Percentiles rank a stretch among this genome's conserved stretches.
Conservation (phyloP, 1,140 invertebrate genomes). For the Ylistrum balloti region DNA sequence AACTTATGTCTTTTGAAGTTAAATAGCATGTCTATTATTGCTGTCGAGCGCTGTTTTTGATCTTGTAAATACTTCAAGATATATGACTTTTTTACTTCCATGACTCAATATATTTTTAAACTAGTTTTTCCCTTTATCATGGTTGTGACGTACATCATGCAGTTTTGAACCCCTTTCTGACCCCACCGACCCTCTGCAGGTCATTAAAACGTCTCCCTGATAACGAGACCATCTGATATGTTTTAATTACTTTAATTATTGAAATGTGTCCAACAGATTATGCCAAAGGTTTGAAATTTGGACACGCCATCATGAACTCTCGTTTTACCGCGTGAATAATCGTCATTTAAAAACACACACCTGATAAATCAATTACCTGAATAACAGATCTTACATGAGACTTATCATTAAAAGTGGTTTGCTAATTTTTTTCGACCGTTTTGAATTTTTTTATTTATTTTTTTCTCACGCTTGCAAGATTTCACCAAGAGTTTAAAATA, state of each 20-base stretch:
- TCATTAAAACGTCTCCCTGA: background rate
- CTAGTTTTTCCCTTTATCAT: background rate
- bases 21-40: background rate
- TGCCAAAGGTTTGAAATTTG: background rate
- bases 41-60: background rate
- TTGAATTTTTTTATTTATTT: too few species aligned
- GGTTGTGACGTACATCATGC: background rate
- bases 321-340: background rate
- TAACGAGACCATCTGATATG: background rate
- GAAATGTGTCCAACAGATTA: background rate
- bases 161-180: background rate
- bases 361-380: background rate
- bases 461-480: too few species aligned
- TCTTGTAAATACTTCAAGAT: background rate
- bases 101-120: constrained; percentile 3
- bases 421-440: too few species aligned
- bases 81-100: background rate
- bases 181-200: background rate
- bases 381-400: background rate
- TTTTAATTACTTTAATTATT: background rate
- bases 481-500: too few species aligned
- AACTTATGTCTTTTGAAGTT: constrained; percentile 14
- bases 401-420: too few species aligned
- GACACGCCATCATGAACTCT: background rate
- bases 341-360: background rate